These are phyloP conservation scores for Channa maculata DNA, from an alignment of 2,113 vertebrate genomes.

Conservation along the genomic window DNA sequence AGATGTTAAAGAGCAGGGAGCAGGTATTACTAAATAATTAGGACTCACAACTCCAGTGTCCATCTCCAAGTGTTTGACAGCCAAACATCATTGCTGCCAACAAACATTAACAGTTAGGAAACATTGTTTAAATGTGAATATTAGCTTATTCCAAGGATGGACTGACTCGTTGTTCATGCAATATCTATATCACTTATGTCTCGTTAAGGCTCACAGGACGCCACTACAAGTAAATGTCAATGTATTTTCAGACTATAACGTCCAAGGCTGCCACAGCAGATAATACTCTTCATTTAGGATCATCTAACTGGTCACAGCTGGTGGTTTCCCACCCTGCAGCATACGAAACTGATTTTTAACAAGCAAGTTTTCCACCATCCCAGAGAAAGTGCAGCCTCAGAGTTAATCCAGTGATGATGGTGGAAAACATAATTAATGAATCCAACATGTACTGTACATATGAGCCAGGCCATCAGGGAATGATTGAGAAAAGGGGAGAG, in stretches of 20 bases:
- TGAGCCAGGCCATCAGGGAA: slow-evolving; percentile 15
- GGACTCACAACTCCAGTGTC: too few species aligned
- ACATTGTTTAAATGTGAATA: too few species aligned
- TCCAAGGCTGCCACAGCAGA: background rate
- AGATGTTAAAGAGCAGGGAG: too few species aligned
- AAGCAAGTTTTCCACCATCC: slow-evolving; percentile 37
- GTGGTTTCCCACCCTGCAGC: slow-evolving; percentile 7
- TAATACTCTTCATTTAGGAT: slow-evolving; percentile 18
- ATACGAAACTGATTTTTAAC: slow-evolving; percentile 8
- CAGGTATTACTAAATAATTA: too few species aligned
- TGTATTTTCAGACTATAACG: background rate
- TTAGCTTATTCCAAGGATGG: too few species aligned
- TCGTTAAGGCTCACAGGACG: too few species aligned
- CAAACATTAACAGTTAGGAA: too few species aligned
- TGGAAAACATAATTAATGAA: slow-evolving; percentile 62
- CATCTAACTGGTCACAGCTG: background rate
- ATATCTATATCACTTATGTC: too few species aligned
- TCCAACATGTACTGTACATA: slow-evolving; percentile 21
- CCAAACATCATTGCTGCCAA: too few species aligned
- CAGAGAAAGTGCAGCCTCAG: slow-evolving; percentile 30
- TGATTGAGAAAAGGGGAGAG: background rate
- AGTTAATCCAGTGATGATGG: background rate
- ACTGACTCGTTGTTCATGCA: too few species aligned
- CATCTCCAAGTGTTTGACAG: too few species aligned
- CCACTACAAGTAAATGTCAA: too few species aligned